Base-by-base conservation (phyloP, 2,888 invertebrate species). In the Ametastegia equiseti region DNA sequence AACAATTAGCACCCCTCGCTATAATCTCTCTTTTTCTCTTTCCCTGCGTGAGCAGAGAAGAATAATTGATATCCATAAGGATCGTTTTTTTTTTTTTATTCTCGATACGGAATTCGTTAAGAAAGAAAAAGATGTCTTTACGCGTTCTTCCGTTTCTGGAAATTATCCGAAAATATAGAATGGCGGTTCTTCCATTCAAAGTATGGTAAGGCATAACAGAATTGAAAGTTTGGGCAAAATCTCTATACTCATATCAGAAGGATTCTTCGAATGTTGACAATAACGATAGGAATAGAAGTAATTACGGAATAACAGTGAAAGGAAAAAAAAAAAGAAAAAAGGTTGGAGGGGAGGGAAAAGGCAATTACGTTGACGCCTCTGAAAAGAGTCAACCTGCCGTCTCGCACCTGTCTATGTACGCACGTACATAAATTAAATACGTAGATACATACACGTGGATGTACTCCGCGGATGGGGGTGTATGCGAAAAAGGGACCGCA, bases 311-410 rank as follows among this genome's bases (percentile, higher is more conserved):
- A 11, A 47, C 5, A 45, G 45, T 30, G 45, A 42, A 36, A 15
- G 27, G 27, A 57, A 15, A 23, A n/a, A 54, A n/a, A 23, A 9
- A 54, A 36, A 36, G 15, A 65, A 65, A 6, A 13, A 23, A 69
- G 9, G 9, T 5, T 3, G 47, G 30, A 63, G 1, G 47, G 42
- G 5, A 9, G n/a, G 54, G 33, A 15, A 71, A 71, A 71, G n/a
- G 71, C 45, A 71, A 71, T 71, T 71, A 71, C 71, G 6, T 47
- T 33, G 71, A 71, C 71, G 71, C 13, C 7, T 47, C 27, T 71
- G 47, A 71, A 71, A 45, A 27, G 71, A 47, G 47, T 71, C 13
- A 60, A 30, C 23, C 15, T 30, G 27, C 23, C 47, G 47, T 47
- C 13, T 27, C 71, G 30, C 71, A 47, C 71, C 71, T 67, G 65